Conservation (phyloP, 64 coral and sea anemone species). For the Stylophora pistillata region DNA sequence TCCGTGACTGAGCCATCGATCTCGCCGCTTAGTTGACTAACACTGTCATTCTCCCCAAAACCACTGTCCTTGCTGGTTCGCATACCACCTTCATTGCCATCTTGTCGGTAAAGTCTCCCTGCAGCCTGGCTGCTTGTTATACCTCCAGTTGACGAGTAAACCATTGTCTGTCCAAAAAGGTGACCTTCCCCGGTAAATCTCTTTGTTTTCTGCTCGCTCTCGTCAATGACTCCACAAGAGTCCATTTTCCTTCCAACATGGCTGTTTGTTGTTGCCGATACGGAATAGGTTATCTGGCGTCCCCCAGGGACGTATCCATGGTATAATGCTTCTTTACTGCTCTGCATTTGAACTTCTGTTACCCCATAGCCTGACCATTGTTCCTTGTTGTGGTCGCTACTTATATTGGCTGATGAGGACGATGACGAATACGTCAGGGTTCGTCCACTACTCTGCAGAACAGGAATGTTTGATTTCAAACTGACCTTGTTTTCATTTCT, state of each 20-base stretch:
- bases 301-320: background rate
- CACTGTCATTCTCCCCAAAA: background rate
- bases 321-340: background rate
- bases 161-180: background rate
- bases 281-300: background rate
- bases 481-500: background rate
- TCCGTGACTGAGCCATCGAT: background rate
- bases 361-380: background rate
- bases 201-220: background rate
- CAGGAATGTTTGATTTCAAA: background rate
- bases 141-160: background rate
- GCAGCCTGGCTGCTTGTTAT: background rate
- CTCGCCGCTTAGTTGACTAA: slow-evolving; percentile 1
- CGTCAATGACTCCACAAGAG: background rate
- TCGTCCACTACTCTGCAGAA: background rate
- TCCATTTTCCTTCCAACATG: background rate
- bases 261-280: background rate
- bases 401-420: background rate
- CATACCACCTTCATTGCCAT: background rate
- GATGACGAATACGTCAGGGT: background rate
- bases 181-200: background rate
- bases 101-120: background rate
- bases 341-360: background rate
- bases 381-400: background rate
- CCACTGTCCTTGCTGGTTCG: background rate